A percentile compares a stretch with the other conserved stretches of the same genome.
These are phyloP conservation scores for Hemicordylus capensis DNA, from an alignment of 2,113 vertebrate species.

Conservation along the genomic window DNA sequence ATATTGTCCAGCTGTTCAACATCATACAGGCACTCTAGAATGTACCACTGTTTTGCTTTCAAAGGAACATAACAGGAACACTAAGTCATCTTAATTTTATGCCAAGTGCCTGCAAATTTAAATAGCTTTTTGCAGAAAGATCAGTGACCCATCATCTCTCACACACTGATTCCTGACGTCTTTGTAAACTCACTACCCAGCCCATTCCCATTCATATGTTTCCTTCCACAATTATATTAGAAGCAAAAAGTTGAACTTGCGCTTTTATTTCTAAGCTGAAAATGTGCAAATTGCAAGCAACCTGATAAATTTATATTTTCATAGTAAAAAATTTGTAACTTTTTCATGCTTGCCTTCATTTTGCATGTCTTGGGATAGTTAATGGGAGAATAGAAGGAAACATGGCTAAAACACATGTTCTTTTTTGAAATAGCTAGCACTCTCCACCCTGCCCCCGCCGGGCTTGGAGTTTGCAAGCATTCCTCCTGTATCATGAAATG, in stretches of 20 bases:
- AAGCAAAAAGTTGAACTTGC: neutral
- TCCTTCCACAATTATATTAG: neutral
- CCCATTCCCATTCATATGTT: slow-evolving; percentile 47
- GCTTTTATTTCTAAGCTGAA: neutral
- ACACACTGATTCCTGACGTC: slow-evolving; percentile 38
- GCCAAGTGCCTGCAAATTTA: slow-evolving; percentile 15
- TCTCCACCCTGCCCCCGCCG: too few species aligned
- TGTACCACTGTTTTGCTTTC: slow-evolving; percentile 49
- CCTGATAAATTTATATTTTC: neutral
- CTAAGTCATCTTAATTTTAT: slow-evolving; percentile 60
- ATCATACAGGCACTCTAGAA: slow-evolving; percentile 67
- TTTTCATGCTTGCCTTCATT: neutral
- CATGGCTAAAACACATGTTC: neutral
- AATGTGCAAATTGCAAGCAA: neutral
- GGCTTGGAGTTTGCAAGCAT: too few species aligned
- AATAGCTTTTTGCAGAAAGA: slow-evolving; percentile 41
- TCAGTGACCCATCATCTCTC: slow-evolving; percentile 50
- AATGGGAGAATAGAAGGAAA: neutral
- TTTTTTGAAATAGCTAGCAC: too few species aligned
- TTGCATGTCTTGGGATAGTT: neutral
- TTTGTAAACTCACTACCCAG: slow-evolving; percentile 49
- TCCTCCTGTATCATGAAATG: too few species aligned
- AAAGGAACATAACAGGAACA: slow-evolving; percentile 41
- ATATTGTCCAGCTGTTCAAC: slow-evolving; percentile 70
- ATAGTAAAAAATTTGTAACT: neutral